Evolutionary conservation across 2,888 invertebrate species (phyloP).

Genomic region (Tenthredo livida): DNA sequence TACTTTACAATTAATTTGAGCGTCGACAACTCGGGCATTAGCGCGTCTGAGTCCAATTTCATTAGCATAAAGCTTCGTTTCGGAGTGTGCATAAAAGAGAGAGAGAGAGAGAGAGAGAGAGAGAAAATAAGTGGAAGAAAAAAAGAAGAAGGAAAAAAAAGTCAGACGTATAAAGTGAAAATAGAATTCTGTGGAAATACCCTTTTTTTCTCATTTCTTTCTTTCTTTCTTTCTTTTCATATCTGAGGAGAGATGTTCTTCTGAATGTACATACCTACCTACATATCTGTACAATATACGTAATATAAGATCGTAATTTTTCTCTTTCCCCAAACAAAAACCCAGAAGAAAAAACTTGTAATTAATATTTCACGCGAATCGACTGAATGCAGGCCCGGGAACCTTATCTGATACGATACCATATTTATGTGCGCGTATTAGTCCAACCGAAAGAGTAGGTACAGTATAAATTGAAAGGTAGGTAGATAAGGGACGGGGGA

Average conservation of each 20-base stretch:
- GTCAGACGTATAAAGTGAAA: not conserved
- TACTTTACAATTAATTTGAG: slow-evolving; percentile 11
- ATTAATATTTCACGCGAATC: slow-evolving; percentile 39
- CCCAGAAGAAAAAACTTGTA: no score
- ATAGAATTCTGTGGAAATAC: not conserved
- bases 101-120: not conserved
- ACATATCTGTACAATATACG: not conserved
- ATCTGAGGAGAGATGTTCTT: not conserved
- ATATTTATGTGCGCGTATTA: not conserved
- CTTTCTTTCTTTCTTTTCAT: not conserved
- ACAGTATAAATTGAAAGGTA: no score
- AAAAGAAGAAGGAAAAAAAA: not conserved
- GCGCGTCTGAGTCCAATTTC: slow-evolving; percentile 21
- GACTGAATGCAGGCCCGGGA: no score
- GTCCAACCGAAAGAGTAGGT: not conserved
- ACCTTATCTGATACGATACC: not conserved
- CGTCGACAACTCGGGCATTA: slow-evolving; percentile 10
- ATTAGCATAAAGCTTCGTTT: slow-evolving; percentile 37
- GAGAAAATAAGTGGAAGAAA: not conserved
- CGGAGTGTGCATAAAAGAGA: not conserved
- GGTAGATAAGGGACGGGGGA: not conserved
- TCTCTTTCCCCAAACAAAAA: no score
- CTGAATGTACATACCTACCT: not conserved
- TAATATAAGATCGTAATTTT: not conserved
- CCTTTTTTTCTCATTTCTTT: not conserved